Evolutionary conservation across 2,113 vertebrate genomes (phyloP), one percentile per base, ranked within the genome.

Genomic region (Chinchilla lanigera): DNA sequence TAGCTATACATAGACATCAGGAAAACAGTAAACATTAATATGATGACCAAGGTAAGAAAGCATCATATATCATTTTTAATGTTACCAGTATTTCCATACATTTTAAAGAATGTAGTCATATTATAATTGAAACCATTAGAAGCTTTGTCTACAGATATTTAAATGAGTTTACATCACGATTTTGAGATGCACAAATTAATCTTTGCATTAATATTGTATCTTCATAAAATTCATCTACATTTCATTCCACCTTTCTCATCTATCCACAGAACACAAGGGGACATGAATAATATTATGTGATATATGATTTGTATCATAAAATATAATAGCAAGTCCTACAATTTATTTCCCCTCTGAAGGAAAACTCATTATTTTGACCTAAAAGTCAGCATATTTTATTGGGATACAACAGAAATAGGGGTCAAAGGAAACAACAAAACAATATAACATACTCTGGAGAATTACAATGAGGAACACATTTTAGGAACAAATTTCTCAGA

Each of bases 381-480:
- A 35, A 94, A 47, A 0, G 3, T 11, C 5, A 9, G 3, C 17
- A 33, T 14, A 93, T 58, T 90, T n/a, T 19, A 93, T 6, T 94
- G 0, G 16, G 61, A 20, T 10, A 22, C 1, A 58, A 26, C 5
- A 16, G 0, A 89, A 87, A 33, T 38, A n/a, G 0, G 0, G 0
- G 16, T 30, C 1, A 81, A 82, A 17, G 9, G 41, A n/a, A 14
- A 65, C 10, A 87, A 5, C 12, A 26, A 73, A 78, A 5, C 3
- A 47, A 67, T 22, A 13, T 1, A 35, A 12, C 1, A 19, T 58
- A 14, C 38, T 67, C n/a, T n/a, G 24, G 20, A 6, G 13, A 52
- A 8, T 10, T 38, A 20, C 17, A 0, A 14, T 10, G 2, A 0
- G 0, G 2, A 44, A 12, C n/a, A 58, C 0, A 22, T 16, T 13